These are phyloP conservation scores for Zosterops borbonicus DNA, from an alignment of 2,113 vertebrate genomes.

Conservation along the genomic window DNA sequence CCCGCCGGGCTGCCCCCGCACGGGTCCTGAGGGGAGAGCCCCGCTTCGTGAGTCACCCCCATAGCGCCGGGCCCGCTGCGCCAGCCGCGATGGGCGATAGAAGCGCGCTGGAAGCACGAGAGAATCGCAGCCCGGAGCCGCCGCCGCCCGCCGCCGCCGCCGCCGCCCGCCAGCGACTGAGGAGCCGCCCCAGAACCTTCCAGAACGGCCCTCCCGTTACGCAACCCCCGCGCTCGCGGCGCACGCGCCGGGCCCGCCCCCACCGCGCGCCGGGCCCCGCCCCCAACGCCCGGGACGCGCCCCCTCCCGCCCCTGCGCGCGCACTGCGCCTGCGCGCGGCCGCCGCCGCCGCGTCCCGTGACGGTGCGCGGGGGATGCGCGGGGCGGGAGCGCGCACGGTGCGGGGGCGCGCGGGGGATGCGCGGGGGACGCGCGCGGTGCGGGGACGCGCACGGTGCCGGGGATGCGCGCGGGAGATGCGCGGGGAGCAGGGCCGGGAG, in stretches of 20 bases:
- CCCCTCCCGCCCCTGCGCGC: too few species aligned
- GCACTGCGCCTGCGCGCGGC: too few species aligned
- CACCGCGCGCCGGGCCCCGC: too few species aligned
- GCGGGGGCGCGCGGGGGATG: too few species aligned
- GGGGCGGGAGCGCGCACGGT: too few species aligned
- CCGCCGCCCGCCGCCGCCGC: background rate
- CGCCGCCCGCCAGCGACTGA: background rate
- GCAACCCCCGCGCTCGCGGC: accelerated
- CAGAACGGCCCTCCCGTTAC: background rate
- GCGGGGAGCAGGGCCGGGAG: too few species aligned
- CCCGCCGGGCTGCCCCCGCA: background rate
- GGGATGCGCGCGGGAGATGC: too few species aligned
- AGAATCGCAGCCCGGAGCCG: accelerated
- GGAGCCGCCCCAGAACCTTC: background rate
- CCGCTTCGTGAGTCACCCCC: constrained; percentile 32
- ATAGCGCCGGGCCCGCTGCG: background rate
- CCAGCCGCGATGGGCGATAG: accelerated
- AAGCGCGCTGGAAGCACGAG: accelerated
- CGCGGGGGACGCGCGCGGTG: too few species aligned
- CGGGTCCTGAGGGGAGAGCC: constrained; percentile 32
- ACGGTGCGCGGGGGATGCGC: too few species aligned
- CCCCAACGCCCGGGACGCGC: too few species aligned
- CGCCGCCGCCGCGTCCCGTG: too few species aligned
- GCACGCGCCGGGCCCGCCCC: background rate
- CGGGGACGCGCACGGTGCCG: too few species aligned